Conservation (phyloP, 2,888 invertebrate genomes). For the Fragum sueziense region DNA sequence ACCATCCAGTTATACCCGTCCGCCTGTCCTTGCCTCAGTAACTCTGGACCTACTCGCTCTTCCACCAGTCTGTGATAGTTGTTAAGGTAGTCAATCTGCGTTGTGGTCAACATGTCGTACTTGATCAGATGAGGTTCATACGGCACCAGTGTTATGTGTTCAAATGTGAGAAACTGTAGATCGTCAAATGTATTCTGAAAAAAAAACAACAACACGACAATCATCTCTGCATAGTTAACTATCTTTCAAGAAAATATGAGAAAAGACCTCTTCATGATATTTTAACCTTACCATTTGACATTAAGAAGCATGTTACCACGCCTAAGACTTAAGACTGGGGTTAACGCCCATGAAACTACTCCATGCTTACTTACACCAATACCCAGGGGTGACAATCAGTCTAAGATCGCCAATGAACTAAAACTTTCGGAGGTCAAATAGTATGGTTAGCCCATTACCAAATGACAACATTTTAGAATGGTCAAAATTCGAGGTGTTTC, state of each 20-base stretch:
- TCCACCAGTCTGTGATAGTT: conserved; percentile 71
- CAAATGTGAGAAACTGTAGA: conserved; percentile 74
- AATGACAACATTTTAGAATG: too few species aligned
- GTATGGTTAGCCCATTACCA: too few species aligned
- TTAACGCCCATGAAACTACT: too few species aligned
- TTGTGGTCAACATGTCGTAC: conserved; percentile 67
- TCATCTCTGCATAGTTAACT: not conserved
- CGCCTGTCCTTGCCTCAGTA: conserved; percentile 53
- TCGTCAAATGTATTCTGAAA: conserved; percentile 69
- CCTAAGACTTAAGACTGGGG: too few species aligned
- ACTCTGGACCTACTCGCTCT: conserved; percentile 68
- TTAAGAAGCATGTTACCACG: not conserved
- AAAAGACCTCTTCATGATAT: not conserved
- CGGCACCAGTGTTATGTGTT: conserved; percentile 79
- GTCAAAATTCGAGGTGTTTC: too few species aligned
- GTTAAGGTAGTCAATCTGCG: conserved; percentile 77
- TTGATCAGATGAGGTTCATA: conserved; percentile 80
- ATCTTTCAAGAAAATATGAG: not conserved
- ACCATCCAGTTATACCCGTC: conserved; percentile 70
- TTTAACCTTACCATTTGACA: not conserved
- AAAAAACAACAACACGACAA: not conserved
- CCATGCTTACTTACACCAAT: too few species aligned
- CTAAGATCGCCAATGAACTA: too few species aligned
- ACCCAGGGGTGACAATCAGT: too few species aligned
- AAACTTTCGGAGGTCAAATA: too few species aligned